Base-by-base conservation (phyloP, 2,797 vertebrate genomes). In the Sebastes minor region DNA sequence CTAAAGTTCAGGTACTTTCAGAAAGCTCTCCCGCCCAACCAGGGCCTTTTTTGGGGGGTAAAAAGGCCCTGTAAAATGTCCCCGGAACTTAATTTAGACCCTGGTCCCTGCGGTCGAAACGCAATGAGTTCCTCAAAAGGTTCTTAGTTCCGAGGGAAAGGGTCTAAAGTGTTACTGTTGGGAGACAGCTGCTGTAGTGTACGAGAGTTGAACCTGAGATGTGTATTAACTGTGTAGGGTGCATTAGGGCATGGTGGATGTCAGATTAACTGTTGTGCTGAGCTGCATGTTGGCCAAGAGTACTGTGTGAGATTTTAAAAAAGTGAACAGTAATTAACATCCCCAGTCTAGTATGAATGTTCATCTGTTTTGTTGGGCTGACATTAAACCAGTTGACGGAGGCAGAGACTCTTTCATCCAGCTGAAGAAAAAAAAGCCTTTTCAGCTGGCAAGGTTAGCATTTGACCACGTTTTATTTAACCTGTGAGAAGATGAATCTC, bases 401-500 rank as follows among this genome's bases (percentile, higher is more conserved):
- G 7, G 25, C 27, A 3, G 8, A 23, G 20, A 60, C 14, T 53
- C 76, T 77, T 63, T 74, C 46, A 63, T 63, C 55, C 20, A 53
- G 16, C 27, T 33, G 33, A 33, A 3, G 30, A 1, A 38, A 72
- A 62, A 67, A 56, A 22, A 22, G 13, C 6, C 5, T 16, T 52
- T 52, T 70, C 13, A 63, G 32, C 28, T 9, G 5, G 20, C 18
- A 42, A 55, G 18, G 38, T 28, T 61, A 42, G 52, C 30, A 20
- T 63, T 84, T 77, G 16, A 81, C 33, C 22, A 23, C 13, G 32
- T 62, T 62, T 74, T 16, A 28, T 69, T 27, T 13, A 38, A 69
- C 74, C 25, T 67, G 30, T 10, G n/a, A 62, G 12, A 30, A 38
- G 28, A 23, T 4, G 1, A 33, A 22, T n/a, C 18, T 27, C 56